Base-by-base conservation (phyloP, 2,888 invertebrate genomes). In the Frankliniella fusca region DNA sequence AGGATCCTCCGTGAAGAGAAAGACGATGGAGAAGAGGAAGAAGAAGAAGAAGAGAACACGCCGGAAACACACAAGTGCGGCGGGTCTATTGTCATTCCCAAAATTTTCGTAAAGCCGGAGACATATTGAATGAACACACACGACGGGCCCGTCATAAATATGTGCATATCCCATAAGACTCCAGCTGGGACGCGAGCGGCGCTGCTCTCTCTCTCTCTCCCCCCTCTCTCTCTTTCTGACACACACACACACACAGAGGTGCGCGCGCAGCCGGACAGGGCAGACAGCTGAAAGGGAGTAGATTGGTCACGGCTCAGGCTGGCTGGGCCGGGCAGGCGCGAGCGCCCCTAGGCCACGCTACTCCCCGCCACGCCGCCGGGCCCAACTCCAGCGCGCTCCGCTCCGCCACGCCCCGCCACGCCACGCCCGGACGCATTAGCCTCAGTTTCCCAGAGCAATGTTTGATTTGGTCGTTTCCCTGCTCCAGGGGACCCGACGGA, bases 361-460 rank as follows among this genome's bases (percentile, higher is more conserved):
- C 38, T 38, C 38, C 38, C 2, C 38, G 38, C 38, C 38, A 38
- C 38, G 70, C 70, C n/a, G 70, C 70, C n/a, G 23, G n/a, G 11
- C 27, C 23, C 70, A 23, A 9, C 70, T 27, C 70, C 27, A 9
- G 10, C 70, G 11, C 70, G 11, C 27, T 12, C 70, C 54, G 54
- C 54, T 8, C 3, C 54, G 18, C 54, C 70, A n/a, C 23, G 70
- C n/a, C 70, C 2, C 70, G n/a, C 54, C 54, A 2, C 54, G 18
- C 54, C 54, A 12, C 54, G 54, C 54, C 54, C 54, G 15, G 54
- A 12, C 65, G 70, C 27, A 76, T 76, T 76, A 76, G 70, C 70
- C 27, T 76, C 70, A 76, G 70, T 76, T 76, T 27, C 70, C 27
- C 70, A 76, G 27, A 76, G 70, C 70, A 76, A 76, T 76, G 70